Evolutionary conservation across 2,113 vertebrate genomes (phyloP), one percentile per base, ranked within the genome.

Genomic region (Hippocampus zosterae): DNA sequence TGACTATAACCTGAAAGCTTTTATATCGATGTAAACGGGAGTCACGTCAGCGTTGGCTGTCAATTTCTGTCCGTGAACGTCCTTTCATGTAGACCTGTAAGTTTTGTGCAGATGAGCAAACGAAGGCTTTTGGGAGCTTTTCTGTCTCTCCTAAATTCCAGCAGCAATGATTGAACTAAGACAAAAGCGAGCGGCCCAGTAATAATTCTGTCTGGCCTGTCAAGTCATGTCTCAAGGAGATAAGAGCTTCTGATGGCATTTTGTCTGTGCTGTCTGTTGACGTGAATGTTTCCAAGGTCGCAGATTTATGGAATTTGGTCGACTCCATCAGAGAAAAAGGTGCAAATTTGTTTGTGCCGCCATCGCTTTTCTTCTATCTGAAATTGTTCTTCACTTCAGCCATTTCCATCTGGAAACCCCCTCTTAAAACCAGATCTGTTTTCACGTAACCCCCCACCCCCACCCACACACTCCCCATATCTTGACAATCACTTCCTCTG

Each of bases 191-290:
- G 64, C 44, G 71, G 50, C 67, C 64, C 25, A 7, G 71, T 71
- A 71, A 76, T 78, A 82, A 79, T 79, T 80, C 73, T 82, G 73
- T 78, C 71, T 61, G 84, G 23, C 63, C 72, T 3, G 23, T 74
- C 74, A 68, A 11, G 63, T 64, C n/a, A 2, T 64, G 78, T 81
- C 69, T 74, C 69, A 1, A 65, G 56, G 68, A 72, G 75, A 80
- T 80, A 74, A 84, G 64, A 55, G 63, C 65, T 62, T 61, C 19
- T 21, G 37, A 60, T 16, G 33, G 66, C 60, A 76, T 71, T 69
- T 53, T 53, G 55, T 85, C 64, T 65, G 12, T 53, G 56, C 46
- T 64, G 48, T 68, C 69, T 57, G 65, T 46, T 11, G 1, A 46
- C 61, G 27, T 50, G 52, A 70, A 80, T 25, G 66, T 74, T 77